Evolutionary conservation across 2,113 vertebrate genomes (phyloP), one percentile per base, ranked within the genome.

Genomic region (Fukomys damarensis): DNA sequence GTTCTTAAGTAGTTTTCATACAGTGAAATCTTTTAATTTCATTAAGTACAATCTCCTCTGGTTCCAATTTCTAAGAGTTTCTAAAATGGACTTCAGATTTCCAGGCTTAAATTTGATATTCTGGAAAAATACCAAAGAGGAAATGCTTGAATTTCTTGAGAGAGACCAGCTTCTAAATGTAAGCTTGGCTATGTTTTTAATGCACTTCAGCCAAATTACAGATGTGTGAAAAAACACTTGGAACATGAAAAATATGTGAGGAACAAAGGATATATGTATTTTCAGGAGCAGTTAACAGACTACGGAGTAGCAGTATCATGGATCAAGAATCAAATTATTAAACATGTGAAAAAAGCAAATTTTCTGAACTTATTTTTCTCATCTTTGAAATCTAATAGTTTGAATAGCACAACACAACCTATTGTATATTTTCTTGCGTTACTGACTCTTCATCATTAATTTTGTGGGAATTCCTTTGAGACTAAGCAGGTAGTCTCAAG

Each of bases 401-500:
- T 20, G 20, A 58, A 61, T 2, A 65, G 10, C 20, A 52, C 86
- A 43, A 56, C 30, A 66, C 3, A 49, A 12, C 7, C 59, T 49
- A 28, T 35, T 19, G n/a, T 49, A 19, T 89, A 95, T 26, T 94
- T 89, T 86, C 93, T 77, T 0, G 84, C 56, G 58, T 89, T 93
- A 93, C 94, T 92, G 63, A 74, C 38, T 91, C 70, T 54, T 93
- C 79, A 70, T 54, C 93, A 63, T 72, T 80, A 81, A 26, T 93
- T 92, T 83, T 84, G 32, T 12, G 72, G 82, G 81, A 84, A 88
- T 46, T 97, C 96, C 81, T 79, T 1, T n/a, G 81, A 96, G 95
- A 93, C 56, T 87, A 96, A 97, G 94, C 95, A 65, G 35, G 79
- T 30, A 56, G 68, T 72, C 84, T 68, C 43, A 65, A 93, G 87